phyloP scores from a whole-genome alignment of 2,113 vertebrate species.

The Phaethornis superciliosus region DNA sequence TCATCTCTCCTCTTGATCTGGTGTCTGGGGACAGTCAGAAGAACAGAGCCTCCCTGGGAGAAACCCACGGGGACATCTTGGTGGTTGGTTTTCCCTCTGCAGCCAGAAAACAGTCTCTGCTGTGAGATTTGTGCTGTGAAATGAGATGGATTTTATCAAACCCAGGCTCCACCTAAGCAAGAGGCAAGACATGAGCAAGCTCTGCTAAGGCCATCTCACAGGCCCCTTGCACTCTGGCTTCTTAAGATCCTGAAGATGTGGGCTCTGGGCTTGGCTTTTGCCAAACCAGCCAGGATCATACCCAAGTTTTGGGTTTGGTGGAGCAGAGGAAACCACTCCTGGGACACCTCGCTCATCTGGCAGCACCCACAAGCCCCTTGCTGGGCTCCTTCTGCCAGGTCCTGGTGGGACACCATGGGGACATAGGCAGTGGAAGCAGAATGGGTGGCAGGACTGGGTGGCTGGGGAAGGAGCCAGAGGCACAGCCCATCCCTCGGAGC shows the following conservation, averaged over 20 bases:
- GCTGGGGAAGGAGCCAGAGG: not conserved
- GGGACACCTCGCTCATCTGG: accelerated
- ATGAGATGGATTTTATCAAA: constrained; percentile 38
- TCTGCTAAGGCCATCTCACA: not conserved
- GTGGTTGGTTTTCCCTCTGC: not conserved
- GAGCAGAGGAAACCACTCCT: not conserved
- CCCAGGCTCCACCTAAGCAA: constrained; percentile 16
- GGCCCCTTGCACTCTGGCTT: not conserved
- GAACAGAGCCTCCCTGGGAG: not conserved
- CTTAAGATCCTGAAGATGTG: not conserved
- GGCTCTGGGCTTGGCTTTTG: not conserved
- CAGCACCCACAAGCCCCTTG: not conserved
- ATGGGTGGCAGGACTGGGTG: not conserved
- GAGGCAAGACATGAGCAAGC: not conserved
- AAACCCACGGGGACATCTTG: not conserved
- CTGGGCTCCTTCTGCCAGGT: not conserved
- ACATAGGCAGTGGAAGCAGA: not conserved
- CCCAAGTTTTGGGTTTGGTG: not conserved
- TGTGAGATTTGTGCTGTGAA: constrained; percentile 5
- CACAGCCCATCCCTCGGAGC: constrained; percentile 57
- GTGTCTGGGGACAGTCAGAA: not conserved
- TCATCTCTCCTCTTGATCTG: not conserved
- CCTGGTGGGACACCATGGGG: not conserved
- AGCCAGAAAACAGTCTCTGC: constrained; percentile 50
- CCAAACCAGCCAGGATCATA: not conserved